Conservation (phyloP, 2,888 invertebrate genomes). For the Odontocolon sp. region DNA sequence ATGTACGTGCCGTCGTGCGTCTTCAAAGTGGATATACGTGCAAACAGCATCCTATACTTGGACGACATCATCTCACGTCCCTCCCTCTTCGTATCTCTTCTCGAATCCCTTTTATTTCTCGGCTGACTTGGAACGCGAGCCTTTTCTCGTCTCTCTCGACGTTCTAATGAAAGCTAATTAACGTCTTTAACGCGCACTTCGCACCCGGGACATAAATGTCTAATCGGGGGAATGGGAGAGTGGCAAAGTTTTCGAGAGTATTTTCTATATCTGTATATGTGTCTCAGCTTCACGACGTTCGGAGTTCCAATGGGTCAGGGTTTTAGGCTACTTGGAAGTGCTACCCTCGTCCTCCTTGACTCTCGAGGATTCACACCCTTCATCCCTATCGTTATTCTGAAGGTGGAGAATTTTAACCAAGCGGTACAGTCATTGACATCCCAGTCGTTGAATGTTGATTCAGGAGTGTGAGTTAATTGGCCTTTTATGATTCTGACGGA, state of each 20-base stretch:
- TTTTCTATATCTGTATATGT: too few relatives aligned
- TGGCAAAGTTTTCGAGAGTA: conserved; percentile 31
- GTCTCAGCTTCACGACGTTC: too few relatives aligned
- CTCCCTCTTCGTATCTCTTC: too few relatives aligned
- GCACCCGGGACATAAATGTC: conserved; percentile 69
- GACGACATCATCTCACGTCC: neutral
- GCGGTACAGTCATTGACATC: too few relatives aligned
- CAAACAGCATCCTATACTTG: neutral
- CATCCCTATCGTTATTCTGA: conserved; percentile 1
- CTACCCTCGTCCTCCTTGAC: conserved; percentile 33
- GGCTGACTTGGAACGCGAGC: neutral
- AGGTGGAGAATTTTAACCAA: too few relatives aligned
- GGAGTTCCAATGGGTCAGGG: too few relatives aligned
- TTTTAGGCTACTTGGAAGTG: conserved; percentile 51
- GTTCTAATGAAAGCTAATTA: conserved; percentile 68
- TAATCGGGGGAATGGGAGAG: conserved; percentile 63
- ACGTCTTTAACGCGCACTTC: conserved; percentile 69
- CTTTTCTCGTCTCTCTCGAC: neutral
- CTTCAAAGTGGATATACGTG: conserved; percentile 32
- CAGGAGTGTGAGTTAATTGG: too few relatives aligned
- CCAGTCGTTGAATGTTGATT: too few relatives aligned
- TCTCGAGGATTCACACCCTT: conserved; percentile 36
- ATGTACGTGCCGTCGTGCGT: conserved; percentile 34
- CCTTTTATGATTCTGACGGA: too few relatives aligned
- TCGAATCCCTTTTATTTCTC: too few relatives aligned